phyloP scores from a whole-genome alignment of 2,888 invertebrate species.

The Drosophila pseudotakahashii region DNA sequence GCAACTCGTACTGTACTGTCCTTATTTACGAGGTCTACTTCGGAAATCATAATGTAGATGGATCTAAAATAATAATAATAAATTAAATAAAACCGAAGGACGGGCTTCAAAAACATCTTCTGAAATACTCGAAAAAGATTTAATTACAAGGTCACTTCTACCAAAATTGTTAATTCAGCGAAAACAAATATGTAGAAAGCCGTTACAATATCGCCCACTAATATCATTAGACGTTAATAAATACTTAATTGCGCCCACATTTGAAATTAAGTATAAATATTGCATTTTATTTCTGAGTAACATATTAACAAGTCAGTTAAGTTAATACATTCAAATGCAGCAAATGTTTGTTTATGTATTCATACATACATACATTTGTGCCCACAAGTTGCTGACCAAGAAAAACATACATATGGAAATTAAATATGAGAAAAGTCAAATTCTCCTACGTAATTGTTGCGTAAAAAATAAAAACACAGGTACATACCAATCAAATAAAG shows the following conservation, averaged over 20 bases:
- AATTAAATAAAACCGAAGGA: background rate
- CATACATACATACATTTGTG: constrained; percentile 1
- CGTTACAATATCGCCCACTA: background rate
- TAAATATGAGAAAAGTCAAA: background rate
- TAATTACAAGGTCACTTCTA: background rate
- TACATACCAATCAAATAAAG: constrained; percentile 27
- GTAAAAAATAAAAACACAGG: background rate
- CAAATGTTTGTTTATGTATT: constrained; percentile 30
- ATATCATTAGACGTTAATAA: background rate
- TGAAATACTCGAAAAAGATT: background rate
- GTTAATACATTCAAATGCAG: background rate
- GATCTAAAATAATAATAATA: constrained; percentile 8
- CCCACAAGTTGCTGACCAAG: constrained; percentile 8
- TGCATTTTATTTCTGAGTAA: too few species aligned
- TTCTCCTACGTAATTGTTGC: background rate
- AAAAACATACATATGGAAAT: constrained; percentile 29
- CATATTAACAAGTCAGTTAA: constrained; percentile 9
- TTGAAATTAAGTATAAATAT: background rate
- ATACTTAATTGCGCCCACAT: background rate
- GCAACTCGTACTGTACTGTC: constrained; percentile 89
- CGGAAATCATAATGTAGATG: constrained; percentile 33
- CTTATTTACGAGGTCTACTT: constrained; percentile 85
- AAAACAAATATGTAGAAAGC: background rate
- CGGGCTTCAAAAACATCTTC: background rate
- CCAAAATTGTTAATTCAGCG: background rate